Evolutionary conservation across 2,797 vertebrate species (phyloP).

Genomic region (Lophura swinhoii): DNA sequence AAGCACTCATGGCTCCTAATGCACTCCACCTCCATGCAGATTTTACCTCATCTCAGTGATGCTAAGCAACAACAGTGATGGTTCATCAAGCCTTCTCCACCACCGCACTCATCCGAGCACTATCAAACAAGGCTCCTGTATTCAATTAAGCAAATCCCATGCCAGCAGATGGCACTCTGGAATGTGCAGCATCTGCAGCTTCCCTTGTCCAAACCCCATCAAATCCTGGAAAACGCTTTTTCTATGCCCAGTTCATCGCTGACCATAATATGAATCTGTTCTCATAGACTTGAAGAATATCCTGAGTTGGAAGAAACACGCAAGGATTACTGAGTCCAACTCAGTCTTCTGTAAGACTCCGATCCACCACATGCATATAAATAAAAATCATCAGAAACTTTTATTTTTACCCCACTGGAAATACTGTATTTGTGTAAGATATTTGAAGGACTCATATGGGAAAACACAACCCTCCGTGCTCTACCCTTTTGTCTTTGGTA

Average conservation of each 20-base stretch:
- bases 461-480: background rate
- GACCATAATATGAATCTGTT: background rate
- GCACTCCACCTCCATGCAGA: background rate
- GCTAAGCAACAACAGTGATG: background rate
- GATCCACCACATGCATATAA: background rate
- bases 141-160: rapidly evolving
- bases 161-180: constrained; percentile 64
- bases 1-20: background rate
- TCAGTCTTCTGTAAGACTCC: background rate
- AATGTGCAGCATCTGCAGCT: background rate
- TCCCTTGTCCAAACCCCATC: background rate
- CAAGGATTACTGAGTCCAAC: background rate
- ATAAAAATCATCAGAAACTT: background rate
- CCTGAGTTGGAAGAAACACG: background rate
- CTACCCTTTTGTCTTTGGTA: background rate
- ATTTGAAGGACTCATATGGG: background rate
- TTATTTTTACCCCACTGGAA: background rate
- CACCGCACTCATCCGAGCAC: rapidly evolving
- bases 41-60: background rate
- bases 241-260: background rate
- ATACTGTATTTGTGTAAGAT: background rate
- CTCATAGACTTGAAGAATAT: background rate
- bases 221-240: background rate
- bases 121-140: background rate
- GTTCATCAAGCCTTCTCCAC: background rate